Percentiles rank a stretch among this genome's conserved stretches.
These are phyloP conservation scores for Hirtodrosophila cameraria DNA, from an alignment of 2,888 invertebrate genomes.

Conservation along the genomic window DNA sequence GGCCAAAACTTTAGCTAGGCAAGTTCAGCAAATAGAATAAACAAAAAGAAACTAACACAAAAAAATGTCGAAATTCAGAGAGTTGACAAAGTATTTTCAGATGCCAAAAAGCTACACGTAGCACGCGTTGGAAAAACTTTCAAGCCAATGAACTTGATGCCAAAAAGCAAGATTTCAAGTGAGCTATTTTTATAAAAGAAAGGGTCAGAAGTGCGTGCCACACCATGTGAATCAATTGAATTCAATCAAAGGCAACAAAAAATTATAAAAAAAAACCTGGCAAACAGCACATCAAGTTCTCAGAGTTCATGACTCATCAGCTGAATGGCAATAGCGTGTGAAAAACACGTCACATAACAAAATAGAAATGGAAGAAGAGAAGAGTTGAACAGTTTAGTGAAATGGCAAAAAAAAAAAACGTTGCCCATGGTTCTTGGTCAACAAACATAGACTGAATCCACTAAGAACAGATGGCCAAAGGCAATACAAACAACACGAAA, in stretches of 20 bases:
- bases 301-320: slow-evolving; percentile 50
- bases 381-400: slow-evolving; percentile 33
- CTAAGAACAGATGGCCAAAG: slow-evolving; percentile 26
- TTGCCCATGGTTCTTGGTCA: slow-evolving; percentile 36
- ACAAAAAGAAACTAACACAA: slow-evolving; percentile 1
- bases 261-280: too few species aligned
- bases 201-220: background rate
- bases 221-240: slow-evolving; percentile 21
- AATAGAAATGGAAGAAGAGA: slow-evolving; percentile 31
- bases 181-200: slow-evolving; percentile 10
- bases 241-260: slow-evolving; percentile 16
- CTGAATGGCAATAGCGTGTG: slow-evolving; percentile 7
- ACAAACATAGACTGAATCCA: slow-evolving; percentile 14
- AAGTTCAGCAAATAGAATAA: slow-evolving; percentile 2
- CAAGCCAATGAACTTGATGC: background rate
- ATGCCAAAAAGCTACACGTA: background rate
- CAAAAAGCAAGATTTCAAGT: background rate
- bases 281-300: slow-evolving; percentile 5
- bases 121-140: background rate
- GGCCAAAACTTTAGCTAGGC: slow-evolving; percentile 17
- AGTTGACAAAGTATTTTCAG: slow-evolving; percentile 7
- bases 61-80: too few species aligned
- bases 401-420: slow-evolving; percentile 57
- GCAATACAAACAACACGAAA: slow-evolving; percentile 39
- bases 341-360: slow-evolving; percentile 11